Evolutionary conservation across 2,113 vertebrate species (phyloP).

Genomic region (Menura novaehollandiae): DNA sequence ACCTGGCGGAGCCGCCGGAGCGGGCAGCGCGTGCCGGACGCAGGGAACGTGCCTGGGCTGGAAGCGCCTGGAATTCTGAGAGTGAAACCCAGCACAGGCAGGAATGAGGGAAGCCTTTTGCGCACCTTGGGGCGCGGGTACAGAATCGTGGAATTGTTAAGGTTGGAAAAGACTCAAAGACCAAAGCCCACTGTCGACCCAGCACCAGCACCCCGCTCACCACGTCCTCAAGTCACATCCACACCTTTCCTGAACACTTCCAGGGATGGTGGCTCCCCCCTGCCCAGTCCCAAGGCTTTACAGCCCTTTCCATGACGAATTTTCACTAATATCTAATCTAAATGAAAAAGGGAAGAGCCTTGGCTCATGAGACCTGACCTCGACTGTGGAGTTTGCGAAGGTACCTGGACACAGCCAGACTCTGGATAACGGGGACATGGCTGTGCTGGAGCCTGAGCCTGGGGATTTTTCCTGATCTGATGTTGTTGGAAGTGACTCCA

Average conservation of each 20-base stretch:
- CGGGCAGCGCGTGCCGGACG: background rate
- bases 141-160: fast-evolving
- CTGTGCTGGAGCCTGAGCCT: background rate
- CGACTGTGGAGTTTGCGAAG: fast-evolving
- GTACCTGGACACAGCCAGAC: background rate
- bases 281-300: background rate
- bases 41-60: fast-evolving
- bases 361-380: fast-evolving
- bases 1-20: fast-evolving
- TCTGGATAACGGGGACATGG: fast-evolving
- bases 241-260: fast-evolving
- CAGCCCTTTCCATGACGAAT: no score
- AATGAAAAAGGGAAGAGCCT: background rate
- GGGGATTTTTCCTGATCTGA: fast-evolving
- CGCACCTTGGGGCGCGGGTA: fast-evolving
- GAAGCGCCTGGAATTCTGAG: background rate
- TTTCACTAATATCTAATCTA: fast-evolving
- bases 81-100: fast-evolving
- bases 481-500: fast-evolving
- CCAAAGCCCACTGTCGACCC: background rate
- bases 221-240: background rate
- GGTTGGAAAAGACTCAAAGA: background rate
- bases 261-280: background rate
- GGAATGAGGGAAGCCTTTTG: fast-evolving
- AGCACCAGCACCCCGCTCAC: fast-evolving